phyloP scores from a whole-genome alignment of 2,888 invertebrate genomes.

The Metacarcinus magister region DNA sequence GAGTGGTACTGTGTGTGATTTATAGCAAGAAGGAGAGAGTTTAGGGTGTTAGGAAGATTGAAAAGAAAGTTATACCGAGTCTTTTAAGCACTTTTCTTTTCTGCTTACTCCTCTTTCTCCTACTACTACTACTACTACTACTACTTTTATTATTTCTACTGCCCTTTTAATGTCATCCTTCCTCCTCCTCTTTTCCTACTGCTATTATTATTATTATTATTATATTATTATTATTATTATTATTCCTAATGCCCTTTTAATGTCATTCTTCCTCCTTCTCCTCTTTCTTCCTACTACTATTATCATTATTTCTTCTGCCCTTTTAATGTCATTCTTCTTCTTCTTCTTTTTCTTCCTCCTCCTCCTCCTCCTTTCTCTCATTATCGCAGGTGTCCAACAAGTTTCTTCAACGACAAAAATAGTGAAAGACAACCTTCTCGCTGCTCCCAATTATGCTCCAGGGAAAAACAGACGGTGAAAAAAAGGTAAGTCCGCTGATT shows the following conservation, averaged over 20 bases:
- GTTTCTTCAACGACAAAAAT: not conserved
- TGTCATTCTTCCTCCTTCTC: no score
- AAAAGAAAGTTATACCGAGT: not conserved
- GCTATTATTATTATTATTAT: not conserved
- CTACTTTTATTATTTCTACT: not conserved
- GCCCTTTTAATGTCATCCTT: not conserved
- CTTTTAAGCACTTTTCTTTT: not conserved
- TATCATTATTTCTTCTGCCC: no score
- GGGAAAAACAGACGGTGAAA: not conserved
- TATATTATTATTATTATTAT: not conserved
- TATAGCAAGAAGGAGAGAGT: not conserved
- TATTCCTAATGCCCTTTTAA: not conserved
- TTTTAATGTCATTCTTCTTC: not conserved
- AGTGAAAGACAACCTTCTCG: not conserved
- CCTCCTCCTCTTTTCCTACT: not conserved
- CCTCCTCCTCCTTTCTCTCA: not conserved
- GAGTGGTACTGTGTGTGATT: not conserved
- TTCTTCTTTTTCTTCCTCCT: not conserved
- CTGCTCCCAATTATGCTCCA: not conserved
- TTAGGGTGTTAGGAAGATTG: constrained; percentile 5
- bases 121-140: not conserved
- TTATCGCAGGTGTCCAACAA: not conserved
- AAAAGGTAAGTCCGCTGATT: not conserved
- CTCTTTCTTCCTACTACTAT: no score
- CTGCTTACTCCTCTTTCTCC: not conserved